These are phyloP conservation scores for Macaria notata DNA, from an alignment of 2,888 invertebrate genomes.

Conservation along the genomic window DNA sequence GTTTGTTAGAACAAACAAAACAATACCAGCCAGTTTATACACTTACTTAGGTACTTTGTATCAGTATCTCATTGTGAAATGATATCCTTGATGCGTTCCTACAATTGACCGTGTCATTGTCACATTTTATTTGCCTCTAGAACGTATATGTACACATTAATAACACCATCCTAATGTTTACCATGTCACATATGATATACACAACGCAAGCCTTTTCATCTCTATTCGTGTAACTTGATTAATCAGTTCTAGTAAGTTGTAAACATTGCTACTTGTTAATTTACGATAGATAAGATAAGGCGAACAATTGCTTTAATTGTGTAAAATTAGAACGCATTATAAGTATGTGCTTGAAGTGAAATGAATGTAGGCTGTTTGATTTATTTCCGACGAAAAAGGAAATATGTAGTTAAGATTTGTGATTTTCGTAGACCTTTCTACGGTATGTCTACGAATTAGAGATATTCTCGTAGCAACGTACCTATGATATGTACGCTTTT, in stretches of 20 bases:
- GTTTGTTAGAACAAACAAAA: too few species aligned
- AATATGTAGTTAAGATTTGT: too few species aligned
- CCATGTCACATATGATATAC: slow-evolving; percentile 60
- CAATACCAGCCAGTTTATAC: too few species aligned
- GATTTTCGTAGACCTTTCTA: too few species aligned
- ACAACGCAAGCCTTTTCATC: slow-evolving; percentile 58
- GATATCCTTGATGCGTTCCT: slow-evolving; percentile 38
- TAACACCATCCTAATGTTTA: slow-evolving; percentile 49
- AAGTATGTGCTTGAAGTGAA: neutral
- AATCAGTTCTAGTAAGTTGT: slow-evolving; percentile 45
- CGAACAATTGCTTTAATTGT: slow-evolving; percentile 30
- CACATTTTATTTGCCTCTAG: slow-evolving; percentile 50
- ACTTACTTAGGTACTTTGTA: neutral
- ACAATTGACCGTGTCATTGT: slow-evolving; percentile 57
- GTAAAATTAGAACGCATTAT: slow-evolving; percentile 3
- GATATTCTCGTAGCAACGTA: too few species aligned
- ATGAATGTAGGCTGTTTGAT: neutral
- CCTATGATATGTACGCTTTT: too few species aligned
- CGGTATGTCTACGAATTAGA: too few species aligned
- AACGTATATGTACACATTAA: slow-evolving; percentile 32
- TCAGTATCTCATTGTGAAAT: slow-evolving; percentile 38
- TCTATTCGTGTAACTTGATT: slow-evolving; percentile 61
- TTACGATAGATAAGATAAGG: slow-evolving; percentile 59
- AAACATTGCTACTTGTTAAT: slow-evolving; percentile 61
- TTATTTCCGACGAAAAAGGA: neutral